Percentiles rank a stretch among this genome's conserved stretches.
Evolutionary conservation across 2,113 vertebrate genomes (phyloP).

Genomic region (Periophthalmus modestus): DNA sequence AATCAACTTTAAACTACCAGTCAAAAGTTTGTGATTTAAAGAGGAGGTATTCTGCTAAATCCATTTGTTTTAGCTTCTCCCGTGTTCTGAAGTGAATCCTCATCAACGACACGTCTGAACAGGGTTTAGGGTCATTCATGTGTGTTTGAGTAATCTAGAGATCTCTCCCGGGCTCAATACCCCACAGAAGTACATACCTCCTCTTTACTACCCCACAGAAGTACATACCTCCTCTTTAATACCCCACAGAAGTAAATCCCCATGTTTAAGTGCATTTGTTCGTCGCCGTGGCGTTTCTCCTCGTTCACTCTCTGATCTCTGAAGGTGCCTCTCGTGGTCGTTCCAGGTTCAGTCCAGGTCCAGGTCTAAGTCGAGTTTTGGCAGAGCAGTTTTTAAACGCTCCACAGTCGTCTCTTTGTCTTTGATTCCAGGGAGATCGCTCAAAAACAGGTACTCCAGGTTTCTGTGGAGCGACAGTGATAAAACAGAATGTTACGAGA

Average conservation of each 20-base stretch:
- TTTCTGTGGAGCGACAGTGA: conserved; percentile 74
- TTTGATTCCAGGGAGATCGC: conserved; percentile 88
- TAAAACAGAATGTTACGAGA: too few species aligned
- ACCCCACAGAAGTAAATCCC: too few species aligned
- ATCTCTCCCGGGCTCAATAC: too few species aligned
- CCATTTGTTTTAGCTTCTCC: too few species aligned
- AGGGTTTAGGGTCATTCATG: too few species aligned
- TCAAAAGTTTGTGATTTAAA: too few species aligned
- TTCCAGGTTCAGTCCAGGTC: conserved; percentile 71
- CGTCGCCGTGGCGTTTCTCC: background rate
- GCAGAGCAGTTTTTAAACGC: conserved; percentile 83
- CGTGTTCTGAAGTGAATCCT: too few species aligned
- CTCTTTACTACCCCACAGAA: too few species aligned
- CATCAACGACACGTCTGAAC: too few species aligned
- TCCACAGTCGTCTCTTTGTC: conserved; percentile 78
- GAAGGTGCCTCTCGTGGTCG: background rate
- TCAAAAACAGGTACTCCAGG: conserved; percentile 87
- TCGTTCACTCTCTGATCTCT: background rate
- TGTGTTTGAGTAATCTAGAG: background rate
- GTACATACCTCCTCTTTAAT: too few species aligned
- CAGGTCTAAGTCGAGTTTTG: conserved; percentile 81
- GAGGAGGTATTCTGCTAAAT: too few species aligned
- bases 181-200: too few species aligned
- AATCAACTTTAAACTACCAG: background rate
- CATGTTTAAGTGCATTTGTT: background rate